Conservation (phyloP, 2,888 invertebrate genomes). For the Drosophila suboccidentalis region DNA sequence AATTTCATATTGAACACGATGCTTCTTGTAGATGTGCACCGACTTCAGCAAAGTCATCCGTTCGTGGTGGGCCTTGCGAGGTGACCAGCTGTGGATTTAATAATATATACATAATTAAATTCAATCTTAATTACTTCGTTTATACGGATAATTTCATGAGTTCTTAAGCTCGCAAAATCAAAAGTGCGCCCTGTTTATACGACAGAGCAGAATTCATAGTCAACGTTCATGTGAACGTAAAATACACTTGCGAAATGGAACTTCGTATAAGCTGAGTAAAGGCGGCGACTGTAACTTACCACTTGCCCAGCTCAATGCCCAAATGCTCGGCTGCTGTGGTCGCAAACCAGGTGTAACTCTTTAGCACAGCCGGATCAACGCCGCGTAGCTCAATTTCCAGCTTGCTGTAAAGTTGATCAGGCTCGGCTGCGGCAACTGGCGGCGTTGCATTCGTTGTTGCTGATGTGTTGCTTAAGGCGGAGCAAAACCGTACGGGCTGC, state of each 20-base stretch:
- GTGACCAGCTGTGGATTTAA: conserved; percentile 88
- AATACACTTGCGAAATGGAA: too few relatives aligned
- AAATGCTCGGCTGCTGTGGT: conserved; percentile 92
- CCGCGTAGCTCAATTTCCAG: conserved; percentile 95
- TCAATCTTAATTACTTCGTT: too few relatives aligned
- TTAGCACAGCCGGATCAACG: conserved; percentile 94
- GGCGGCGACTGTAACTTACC: conserved; percentile 85
- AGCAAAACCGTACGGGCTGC: conserved; percentile 52
- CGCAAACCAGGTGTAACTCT: conserved; percentile 95
- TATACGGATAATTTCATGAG: too few relatives aligned
- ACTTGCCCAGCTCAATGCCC: conserved; percentile 90
- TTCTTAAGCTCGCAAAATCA: too few relatives aligned
- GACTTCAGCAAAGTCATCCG: conserved; percentile 94
- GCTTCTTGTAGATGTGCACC: conserved; percentile 96
- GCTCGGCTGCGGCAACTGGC: conserved; percentile 45
- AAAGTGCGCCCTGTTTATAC: too few relatives aligned
- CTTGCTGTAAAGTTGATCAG: conserved; percentile 92
- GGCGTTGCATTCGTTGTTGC: conserved; percentile 2
- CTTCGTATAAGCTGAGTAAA: background rate
- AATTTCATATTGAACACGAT: conserved; percentile 97
- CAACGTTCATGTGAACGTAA: too few relatives aligned
- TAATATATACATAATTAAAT: background rate
- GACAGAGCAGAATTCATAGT: too few relatives aligned
- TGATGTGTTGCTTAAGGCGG: conserved; percentile 33
- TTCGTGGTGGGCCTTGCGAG: conserved; percentile 90